Evolutionary conservation across 2,888 invertebrate genomes (phyloP), one percentile per base, ranked within the genome.

Genomic region (Myathropa florea): DNA sequence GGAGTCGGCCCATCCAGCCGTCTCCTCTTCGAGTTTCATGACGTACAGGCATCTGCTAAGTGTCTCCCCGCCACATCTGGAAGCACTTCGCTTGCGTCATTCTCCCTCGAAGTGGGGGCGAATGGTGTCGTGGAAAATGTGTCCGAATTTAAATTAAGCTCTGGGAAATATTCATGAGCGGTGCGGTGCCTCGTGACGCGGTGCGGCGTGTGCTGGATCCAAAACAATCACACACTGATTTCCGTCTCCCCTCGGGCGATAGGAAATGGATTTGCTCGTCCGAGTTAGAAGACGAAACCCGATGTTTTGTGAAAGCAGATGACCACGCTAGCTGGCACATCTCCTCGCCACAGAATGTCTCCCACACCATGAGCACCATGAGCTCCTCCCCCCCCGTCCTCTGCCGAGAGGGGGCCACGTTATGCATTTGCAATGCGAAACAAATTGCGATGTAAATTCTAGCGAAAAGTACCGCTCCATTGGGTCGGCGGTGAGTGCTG

Each of bases 371-470:
- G 30, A 67, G 46, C 33, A 33, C 33, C 33, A 33, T 10, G 33
- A n/a, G n/a, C n/a, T n/a, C n/a, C 12, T 33, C 33, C 33, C 30
- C 30, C 30, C 10, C 10, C 33, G 6, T 46, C 18, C 46, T 46
- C 9, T 39, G n/a, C 3, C 39, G 28, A 21, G 55, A 21, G 67
- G 12, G 55, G 26, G 0, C n/a, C 65, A 39, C 24, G 21, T 39
- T n/a, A 67, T 67, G 53, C 67, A 53, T 67, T 53, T 53, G 46
- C 53, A n/a, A 67, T 28, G 46, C 18, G 46, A 46, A 46, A 46
- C 46, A 46, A 46, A 18, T 46, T 46, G 7, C 6, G 46, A 46
- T 46, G 18, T 33, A 33, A 33, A 33, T 33, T 6, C 9, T 33
- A 33, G 9, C 33, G 33, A 6, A 33, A 33, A 33, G 33, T 46